phyloP scores from a whole-genome alignment of 2,797 vertebrate genomes.

The Leptatherina wallacei region DNA sequence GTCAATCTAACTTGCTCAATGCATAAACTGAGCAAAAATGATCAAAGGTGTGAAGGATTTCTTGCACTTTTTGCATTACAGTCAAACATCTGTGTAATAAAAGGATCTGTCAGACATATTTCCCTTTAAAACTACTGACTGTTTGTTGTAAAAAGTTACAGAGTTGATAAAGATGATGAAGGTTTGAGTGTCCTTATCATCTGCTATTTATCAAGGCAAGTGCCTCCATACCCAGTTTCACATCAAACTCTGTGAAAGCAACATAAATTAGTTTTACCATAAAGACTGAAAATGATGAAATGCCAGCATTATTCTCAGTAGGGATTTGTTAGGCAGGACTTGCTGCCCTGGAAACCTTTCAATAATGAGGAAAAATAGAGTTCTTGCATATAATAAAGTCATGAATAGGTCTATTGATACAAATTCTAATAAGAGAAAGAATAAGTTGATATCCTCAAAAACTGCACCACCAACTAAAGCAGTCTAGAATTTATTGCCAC shows the following conservation, averaged over 20 bases:
- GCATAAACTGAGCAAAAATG: neutral
- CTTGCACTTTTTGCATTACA: neutral
- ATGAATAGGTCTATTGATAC: neutral
- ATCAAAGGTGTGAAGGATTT: neutral
- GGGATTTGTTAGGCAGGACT: neutral
- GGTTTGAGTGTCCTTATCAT: neutral
- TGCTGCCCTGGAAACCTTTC: neutral
- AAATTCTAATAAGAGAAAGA: neutral
- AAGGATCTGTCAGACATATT: neutral
- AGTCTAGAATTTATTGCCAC: neutral
- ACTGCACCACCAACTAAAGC: neutral
- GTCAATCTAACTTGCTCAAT: neutral
- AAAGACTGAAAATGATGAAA: neutral
- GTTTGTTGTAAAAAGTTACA: neutral
- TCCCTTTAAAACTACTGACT: neutral
- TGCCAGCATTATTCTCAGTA: neutral
- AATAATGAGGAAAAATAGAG: neutral
- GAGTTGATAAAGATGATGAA: neutral
- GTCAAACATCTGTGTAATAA: slow-evolving; percentile 5
- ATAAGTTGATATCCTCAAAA: neutral
- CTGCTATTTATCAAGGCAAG: neutral
- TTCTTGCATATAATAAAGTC: neutral
- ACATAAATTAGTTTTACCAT: neutral
- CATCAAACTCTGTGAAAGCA: neutral
- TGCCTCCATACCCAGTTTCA: neutral